Evolutionary conservation across 2,113 vertebrate genomes (phyloP).

Genomic region (Galeopterus variegatus): DNA sequence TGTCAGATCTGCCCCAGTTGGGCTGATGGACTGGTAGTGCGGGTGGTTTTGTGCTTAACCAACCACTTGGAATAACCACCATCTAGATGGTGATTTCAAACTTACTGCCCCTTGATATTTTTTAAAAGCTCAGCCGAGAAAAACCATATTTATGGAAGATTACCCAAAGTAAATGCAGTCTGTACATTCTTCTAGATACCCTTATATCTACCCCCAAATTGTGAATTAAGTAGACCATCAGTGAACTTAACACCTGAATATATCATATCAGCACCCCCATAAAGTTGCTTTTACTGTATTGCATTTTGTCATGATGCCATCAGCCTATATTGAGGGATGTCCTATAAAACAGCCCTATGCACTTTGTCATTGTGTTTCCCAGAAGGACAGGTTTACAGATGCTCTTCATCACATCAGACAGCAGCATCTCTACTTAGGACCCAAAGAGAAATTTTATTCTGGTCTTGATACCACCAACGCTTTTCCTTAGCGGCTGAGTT

Average conservation of each 20-base stretch:
- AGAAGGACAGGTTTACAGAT: slow-evolving; percentile 57
- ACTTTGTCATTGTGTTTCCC: slow-evolving; percentile 24
- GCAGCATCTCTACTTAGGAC: background rate
- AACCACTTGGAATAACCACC: background rate
- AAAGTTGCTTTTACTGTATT: slow-evolving; percentile 68
- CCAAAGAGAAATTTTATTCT: background rate
- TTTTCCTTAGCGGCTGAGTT: background rate
- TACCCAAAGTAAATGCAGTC: background rate
- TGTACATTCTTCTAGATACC: slow-evolving; percentile 19
- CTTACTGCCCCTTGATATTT: background rate
- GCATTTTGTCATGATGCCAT: slow-evolving; percentile 53
- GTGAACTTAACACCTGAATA: background rate
- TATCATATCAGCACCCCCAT: background rate
- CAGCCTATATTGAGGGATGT: background rate
- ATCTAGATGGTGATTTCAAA: slow-evolving; percentile 24
- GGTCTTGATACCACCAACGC: background rate
- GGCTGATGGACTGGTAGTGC: background rate
- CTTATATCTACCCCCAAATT: slow-evolving; percentile 33
- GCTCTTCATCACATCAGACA: background rate
- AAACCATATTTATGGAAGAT: slow-evolving; percentile 65
- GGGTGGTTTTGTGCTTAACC: background rate
- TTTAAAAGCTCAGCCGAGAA: slow-evolving; percentile 53
- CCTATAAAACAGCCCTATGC: background rate
- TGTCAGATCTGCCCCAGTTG: background rate
- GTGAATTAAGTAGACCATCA: slow-evolving; percentile 44